Base-by-base conservation (phyloP, 53 echinoderm and acorn worm genomes). In the Patiria pectinifera region DNA sequence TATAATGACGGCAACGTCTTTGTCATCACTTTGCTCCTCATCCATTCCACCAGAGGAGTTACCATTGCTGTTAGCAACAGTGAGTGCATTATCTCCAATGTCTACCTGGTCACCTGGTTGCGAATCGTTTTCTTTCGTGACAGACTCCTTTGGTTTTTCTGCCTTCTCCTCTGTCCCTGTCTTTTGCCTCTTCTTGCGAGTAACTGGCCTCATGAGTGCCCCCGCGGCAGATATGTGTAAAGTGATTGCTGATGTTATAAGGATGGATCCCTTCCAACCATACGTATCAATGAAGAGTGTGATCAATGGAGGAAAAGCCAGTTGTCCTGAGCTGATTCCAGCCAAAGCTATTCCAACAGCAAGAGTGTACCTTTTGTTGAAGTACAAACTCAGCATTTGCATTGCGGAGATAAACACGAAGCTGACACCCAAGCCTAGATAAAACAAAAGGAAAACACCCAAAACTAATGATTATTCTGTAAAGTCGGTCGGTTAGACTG, bases 211-310 rank as follows among this genome's bases (percentile, higher is more conserved):
- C 88, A 88, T 88, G 3, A 88, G 88, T 7, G 88, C 88, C 15
- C 88, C 88, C 58, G 88, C 88, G 0, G 88, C 88, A 26, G 77
- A 11, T 8, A 77, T 44, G 46, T 88, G 76, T 18, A 88, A 14
- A 16, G 11, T 35, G 7, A 78, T 78, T 23, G 19, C 88, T 7
- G 88, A 78, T 62, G 25, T 35, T 14, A 88, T 62, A 1, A 88
- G 43, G 24, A 88, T 78, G 25, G 88, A 88, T 43, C 88, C 88
- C 46, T 25, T 18, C 88, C 88, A 88, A 59, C 78, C 88, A 23
- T 78, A 88, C 59, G 4, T 11, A 26, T 76, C 77, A 21, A 88
- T 78, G 12, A 88, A 77, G 15, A 14, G 59, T 49, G 77, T 88
- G 62, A 58, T 16, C 61, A 88, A 48, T 16, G 88, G 88, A 6